Conservation (phyloP, 2,888 invertebrate genomes). For the Celastrina argiolus region DNA sequence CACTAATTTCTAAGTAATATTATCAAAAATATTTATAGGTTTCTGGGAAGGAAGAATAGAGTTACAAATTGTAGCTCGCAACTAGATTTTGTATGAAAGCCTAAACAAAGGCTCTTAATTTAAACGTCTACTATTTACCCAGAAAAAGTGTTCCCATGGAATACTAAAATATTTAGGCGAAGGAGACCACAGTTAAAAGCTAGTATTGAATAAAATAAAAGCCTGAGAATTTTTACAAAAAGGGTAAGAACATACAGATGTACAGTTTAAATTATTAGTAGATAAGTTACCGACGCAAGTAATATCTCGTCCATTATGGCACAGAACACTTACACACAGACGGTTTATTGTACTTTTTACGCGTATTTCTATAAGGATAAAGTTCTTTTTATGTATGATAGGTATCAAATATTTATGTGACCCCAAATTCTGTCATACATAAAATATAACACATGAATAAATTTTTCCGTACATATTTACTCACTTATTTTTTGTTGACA, state of each 20-base stretch:
- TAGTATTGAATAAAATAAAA: too few relatives aligned
- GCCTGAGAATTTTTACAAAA: neutral
- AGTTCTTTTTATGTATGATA: neutral
- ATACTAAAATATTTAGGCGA: too few relatives aligned
- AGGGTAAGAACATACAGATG: neutral
- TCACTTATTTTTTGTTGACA: neutral
- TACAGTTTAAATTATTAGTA: neutral
- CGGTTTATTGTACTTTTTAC: neutral
- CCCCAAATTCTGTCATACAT: slow-evolving; percentile 4
- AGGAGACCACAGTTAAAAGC: too few relatives aligned
- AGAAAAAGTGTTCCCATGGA: too few relatives aligned
- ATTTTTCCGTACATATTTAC: neutral
- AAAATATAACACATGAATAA: neutral
- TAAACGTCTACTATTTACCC: too few relatives aligned
- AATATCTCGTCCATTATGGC: neutral
- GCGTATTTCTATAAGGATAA: neutral
- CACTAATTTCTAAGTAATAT: too few relatives aligned
- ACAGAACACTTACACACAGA: neutral
- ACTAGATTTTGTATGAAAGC: too few relatives aligned
- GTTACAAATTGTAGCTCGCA: too few relatives aligned
- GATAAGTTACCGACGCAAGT: neutral
- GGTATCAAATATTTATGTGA: neutral
- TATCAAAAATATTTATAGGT: too few relatives aligned
- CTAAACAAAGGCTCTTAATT: too few relatives aligned
- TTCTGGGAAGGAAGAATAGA: too few relatives aligned